Conservation (phyloP, 2,113 vertebrate species). For the Physeter macrocephalus region DNA sequence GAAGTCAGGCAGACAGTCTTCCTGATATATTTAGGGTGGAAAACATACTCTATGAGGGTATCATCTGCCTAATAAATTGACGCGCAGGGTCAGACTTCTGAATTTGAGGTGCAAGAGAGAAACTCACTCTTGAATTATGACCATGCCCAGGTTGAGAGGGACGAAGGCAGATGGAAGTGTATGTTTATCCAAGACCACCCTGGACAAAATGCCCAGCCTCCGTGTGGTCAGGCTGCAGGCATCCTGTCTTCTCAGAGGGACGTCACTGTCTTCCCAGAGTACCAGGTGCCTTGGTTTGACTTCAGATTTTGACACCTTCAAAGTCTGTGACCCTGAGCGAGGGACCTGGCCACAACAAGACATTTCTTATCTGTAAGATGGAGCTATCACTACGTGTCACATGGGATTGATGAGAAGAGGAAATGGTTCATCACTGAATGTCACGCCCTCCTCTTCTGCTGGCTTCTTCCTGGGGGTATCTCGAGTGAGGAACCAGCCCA, state of each 20-base stretch:
- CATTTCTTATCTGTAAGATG: not conserved
- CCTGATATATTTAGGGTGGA: not conserved
- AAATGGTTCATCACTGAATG: rapidly evolving
- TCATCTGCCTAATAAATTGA: not conserved
- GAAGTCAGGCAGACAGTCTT: not conserved
- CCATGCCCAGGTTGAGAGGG: not conserved
- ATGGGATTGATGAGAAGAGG: too few relatives aligned
- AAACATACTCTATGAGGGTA: not conserved
- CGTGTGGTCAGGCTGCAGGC: rapidly evolving
- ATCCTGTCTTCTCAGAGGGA: not conserved
- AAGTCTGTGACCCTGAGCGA: not conserved
- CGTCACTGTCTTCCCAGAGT: not conserved
- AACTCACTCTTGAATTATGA: not conserved
- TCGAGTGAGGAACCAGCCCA: rapidly evolving
- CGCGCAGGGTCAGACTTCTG: not conserved
- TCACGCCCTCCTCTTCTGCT: rapidly evolving
- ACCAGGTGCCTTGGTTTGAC: not conserved
- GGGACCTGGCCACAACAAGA: rapidly evolving
- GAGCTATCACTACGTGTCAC: not conserved
- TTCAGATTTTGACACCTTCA: not conserved
- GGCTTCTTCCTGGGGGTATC: rapidly evolving
- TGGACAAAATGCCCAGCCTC: not conserved
- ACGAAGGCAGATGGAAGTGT: not conserved
- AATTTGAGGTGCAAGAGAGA: not conserved
- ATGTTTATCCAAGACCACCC: not conserved